These are phyloP conservation scores for Ecdyonurus torrentis DNA, from an alignment of 2,888 invertebrate genomes.

Conservation along the genomic window DNA sequence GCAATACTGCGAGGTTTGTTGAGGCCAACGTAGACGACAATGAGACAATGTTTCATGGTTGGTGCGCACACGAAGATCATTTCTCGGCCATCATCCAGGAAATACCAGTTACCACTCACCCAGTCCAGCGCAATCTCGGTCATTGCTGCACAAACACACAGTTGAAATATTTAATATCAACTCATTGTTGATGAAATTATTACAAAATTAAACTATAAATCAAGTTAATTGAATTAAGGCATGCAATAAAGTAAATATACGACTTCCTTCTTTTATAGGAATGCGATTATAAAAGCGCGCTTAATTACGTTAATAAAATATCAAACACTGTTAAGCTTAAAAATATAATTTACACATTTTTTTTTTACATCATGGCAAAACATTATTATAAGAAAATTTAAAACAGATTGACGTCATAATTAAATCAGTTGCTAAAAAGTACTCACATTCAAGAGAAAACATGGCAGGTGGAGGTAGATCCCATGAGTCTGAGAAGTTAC, in stretches of 20 bases:
- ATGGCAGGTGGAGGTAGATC: conserved; percentile 38
- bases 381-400: too few species aligned
- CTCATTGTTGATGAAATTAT: not conserved
- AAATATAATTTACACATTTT: not conserved
- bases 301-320: too few species aligned
- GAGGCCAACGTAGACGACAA: conserved; percentile 47
- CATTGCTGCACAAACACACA: conserved; percentile 39
- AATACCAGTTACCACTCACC: conserved; percentile 76
- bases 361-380: too few species aligned
- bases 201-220: not conserved
- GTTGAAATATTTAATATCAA: not conserved
- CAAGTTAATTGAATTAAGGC: not conserved
- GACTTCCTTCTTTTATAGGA: too few species aligned
- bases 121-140: conserved; percentile 66
- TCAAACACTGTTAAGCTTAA: too few species aligned
- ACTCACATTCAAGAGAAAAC: conserved; percentile 46
- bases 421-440: too few species aligned
- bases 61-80: conserved; percentile 53
- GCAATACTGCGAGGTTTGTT: conserved; percentile 57
- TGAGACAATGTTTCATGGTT: conserved; percentile 43
- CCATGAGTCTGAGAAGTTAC: conserved; percentile 42
- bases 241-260: not conserved
- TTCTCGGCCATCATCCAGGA: conserved; percentile 49
- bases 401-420: too few species aligned
- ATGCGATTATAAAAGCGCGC: too few species aligned